Percentiles rank a stretch among this genome's conserved stretches.
phyloP scores from a whole-genome alignment of 2,797 vertebrate species.

The Diplodus sargus region DNA sequence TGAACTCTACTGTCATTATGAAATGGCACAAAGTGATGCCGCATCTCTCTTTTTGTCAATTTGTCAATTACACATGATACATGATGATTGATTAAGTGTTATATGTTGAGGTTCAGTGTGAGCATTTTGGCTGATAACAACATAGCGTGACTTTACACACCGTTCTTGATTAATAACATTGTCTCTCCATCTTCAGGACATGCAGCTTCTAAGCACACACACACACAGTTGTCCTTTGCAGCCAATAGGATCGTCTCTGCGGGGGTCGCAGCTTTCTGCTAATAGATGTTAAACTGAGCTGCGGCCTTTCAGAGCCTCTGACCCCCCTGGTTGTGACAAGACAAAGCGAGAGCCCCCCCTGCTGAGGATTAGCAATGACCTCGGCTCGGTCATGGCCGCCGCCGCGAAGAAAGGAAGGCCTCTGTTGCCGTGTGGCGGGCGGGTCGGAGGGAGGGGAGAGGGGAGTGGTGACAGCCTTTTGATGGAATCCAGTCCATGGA shows the following conservation, averaged over 20 bases:
- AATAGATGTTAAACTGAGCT: slow-evolving; percentile 78
- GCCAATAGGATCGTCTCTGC: slow-evolving; percentile 10
- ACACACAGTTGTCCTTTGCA: slow-evolving; percentile 1
- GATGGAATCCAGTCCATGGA: slow-evolving; percentile 37
- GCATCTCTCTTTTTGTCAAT: too few relatives aligned
- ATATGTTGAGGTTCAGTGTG: not conserved
- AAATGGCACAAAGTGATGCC: too few relatives aligned
- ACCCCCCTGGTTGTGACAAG: slow-evolving; percentile 20
- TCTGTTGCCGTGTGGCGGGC: slow-evolving; percentile 4
- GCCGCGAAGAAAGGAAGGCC: slow-evolving; percentile 28
- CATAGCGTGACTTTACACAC: too few relatives aligned
- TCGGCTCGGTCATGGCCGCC: not conserved
- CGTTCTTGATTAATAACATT: too few relatives aligned
- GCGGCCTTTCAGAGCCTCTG: slow-evolving; percentile 58
- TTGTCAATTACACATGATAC: too few relatives aligned
- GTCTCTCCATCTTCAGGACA: not conserved
- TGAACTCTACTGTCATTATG: too few relatives aligned
- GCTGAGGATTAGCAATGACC: slow-evolving; percentile 46
- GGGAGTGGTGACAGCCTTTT: slow-evolving; percentile 31
- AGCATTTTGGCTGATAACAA: not conserved
- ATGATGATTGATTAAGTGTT: too few relatives aligned
- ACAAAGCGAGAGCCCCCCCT: slow-evolving; percentile 31
- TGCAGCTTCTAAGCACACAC: not conserved
- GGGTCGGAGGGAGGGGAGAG: slow-evolving; percentile 22
- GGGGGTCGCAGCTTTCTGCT: slow-evolving; percentile 32